Conservation (phyloP, 1,140 invertebrate genomes). For the Lucilia cuprina region DNA sequence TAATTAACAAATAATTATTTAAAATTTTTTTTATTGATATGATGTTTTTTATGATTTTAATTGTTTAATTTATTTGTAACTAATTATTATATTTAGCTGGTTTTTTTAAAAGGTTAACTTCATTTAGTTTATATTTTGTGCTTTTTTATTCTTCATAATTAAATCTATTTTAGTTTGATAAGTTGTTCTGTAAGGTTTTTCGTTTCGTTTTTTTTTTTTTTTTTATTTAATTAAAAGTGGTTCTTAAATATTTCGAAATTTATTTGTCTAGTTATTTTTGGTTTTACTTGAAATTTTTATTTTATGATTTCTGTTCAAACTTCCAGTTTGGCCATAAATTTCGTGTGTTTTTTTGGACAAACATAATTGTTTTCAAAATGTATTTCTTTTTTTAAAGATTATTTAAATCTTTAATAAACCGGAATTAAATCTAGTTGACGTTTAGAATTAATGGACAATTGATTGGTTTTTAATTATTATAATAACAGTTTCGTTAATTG, state of each 20-base stretch:
- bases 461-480: too few species aligned
- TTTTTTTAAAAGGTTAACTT: background rate
- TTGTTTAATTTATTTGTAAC: background rate
- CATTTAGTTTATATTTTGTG: background rate
- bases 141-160: background rate
- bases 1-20: background rate
- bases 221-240: background rate
- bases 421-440: background rate
- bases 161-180: background rate
- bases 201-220: background rate
- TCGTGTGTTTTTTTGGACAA: background rate
- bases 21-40: background rate
- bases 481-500: too few species aligned
- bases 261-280: background rate
- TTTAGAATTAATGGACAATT: too few species aligned
- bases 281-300: background rate
- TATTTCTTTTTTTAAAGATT: background rate
- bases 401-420: background rate
- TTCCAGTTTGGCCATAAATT: background rate
- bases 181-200: background rate
- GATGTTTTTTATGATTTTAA: background rate
- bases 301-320: background rate
- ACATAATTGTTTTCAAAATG: background rate
- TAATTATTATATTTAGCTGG: background rate
- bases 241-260: background rate